Evolutionary conservation across 2,888 invertebrate genomes (phyloP).

Genomic region (Parthenolecanium corni): DNA sequence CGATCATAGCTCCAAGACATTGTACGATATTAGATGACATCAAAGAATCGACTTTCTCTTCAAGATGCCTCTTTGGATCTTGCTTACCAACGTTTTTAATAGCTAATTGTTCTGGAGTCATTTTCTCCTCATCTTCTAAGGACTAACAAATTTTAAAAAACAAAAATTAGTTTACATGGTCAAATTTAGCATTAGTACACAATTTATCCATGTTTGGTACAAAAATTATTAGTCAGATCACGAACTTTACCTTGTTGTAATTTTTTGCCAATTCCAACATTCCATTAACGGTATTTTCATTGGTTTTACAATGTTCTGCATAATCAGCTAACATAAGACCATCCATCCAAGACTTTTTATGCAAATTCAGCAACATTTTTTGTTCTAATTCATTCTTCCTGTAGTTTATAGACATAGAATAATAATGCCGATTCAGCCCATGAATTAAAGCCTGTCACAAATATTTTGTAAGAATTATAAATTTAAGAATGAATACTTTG

Average conservation of each 20-base stretch:
- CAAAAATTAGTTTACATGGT: no score
- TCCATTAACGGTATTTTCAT: slow-evolving; percentile 86
- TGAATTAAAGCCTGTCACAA: slow-evolving; percentile 79
- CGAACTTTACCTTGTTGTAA: slow-evolving; percentile 67
- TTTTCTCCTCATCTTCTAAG: slow-evolving; percentile 96
- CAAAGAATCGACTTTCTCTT: slow-evolving; percentile 92
- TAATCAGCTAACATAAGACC: slow-evolving; percentile 84
- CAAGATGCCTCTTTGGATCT: slow-evolving; percentile 97
- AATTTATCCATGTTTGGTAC: no score
- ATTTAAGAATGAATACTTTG: no score
- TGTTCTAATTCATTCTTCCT: slow-evolving; percentile 97
- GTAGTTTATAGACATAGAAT: slow-evolving; percentile 98
- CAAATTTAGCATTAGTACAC: no score
- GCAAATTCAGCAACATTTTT: slow-evolving; percentile 95
- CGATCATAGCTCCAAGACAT: slow-evolving; percentile 92
- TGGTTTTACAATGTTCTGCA: slow-evolving; percentile 81
- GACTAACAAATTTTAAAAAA: slow-evolving; percentile 49
- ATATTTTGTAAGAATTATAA: slow-evolving; percentile 1
- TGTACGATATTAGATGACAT: slow-evolving; percentile 98
- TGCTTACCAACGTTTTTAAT: slow-evolving; percentile 99
- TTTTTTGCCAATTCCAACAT: slow-evolving; percentile 96
- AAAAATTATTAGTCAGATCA: no score
- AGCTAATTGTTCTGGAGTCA: slow-evolving; percentile 97
- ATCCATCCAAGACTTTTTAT: slow-evolving; percentile 99
- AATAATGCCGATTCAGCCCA: slow-evolving; percentile 96